Evolutionary conservation across 2,888 invertebrate species (phyloP).

Genomic region (Agonopterix arenella): DNA sequence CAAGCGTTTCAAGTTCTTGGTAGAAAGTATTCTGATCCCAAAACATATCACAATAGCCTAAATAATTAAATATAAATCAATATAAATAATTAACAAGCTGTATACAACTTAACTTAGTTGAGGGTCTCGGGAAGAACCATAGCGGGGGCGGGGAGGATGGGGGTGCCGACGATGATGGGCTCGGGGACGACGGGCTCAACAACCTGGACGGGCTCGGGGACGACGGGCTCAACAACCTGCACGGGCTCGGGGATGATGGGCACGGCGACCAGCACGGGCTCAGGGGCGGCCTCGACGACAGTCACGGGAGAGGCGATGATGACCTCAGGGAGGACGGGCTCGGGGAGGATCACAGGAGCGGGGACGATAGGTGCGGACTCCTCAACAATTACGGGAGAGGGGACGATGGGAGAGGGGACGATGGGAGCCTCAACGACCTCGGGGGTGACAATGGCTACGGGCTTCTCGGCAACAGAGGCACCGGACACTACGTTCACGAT

Average conservation of each 20-base stretch:
- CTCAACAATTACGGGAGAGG: too few species aligned
- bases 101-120: constrained; percentile 16
- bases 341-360: constrained; percentile 9
- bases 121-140: constrained; percentile 30
- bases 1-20: background rate
- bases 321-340: background rate
- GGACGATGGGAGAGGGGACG: background rate
- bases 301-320: constrained; percentile 17
- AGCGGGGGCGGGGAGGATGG: constrained; percentile 14
- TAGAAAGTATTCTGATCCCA: too few species aligned
- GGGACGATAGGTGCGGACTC: constrained; percentile 12
- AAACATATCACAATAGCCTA: background rate
- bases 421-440: background rate
- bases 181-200: constrained; percentile 20
- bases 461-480: constrained; percentile 3
- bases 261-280: background rate
- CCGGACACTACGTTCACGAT: constrained; percentile 10
- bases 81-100: too few species aligned
- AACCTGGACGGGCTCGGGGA: constrained; percentile 14
- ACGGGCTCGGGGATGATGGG: background rate
- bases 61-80: too few species aligned
- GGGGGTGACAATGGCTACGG: constrained; percentile 6
- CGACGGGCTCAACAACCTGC: background rate
- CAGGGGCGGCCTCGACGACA: constrained; percentile 19
- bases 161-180: constrained; percentile 7